Conservation (phyloP, 2,113 vertebrate genomes). For the Bubo blakistoni region DNA sequence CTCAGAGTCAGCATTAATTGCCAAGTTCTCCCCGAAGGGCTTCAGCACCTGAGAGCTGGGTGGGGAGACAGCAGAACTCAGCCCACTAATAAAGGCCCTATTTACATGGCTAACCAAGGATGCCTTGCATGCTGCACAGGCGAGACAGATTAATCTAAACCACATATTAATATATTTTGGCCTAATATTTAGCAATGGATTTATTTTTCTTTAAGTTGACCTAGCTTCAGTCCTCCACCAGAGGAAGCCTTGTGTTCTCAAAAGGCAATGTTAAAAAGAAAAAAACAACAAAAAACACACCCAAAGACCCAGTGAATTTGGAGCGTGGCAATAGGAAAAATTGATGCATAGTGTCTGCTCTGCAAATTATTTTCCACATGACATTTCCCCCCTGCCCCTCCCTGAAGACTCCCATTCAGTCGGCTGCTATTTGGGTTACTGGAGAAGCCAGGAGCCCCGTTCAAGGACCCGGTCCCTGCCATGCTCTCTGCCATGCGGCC, state of each 20-base stretch:
- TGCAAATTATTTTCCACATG: not conserved
- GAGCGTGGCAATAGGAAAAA: not conserved
- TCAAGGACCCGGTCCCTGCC: fast-evolving
- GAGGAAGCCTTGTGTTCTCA: not conserved
- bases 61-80: not conserved
- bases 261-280: not conserved
- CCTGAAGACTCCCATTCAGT: not conserved
- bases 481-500: fast-evolving
- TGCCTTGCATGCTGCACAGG: not conserved
- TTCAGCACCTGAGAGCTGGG: not conserved
- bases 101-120: not conserved
- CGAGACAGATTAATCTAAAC: not conserved
- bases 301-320: not conserved
- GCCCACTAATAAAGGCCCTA: not conserved
- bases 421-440: not conserved
- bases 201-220: not conserved
- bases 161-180: not conserved
- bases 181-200: not conserved
- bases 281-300: not conserved
- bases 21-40: not conserved
- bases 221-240: not conserved
- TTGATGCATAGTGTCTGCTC: not conserved
- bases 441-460: not conserved
- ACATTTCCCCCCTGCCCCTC: not conserved
- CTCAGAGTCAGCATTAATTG: not conserved